phyloP scores from a whole-genome alignment of 1,140 invertebrate genomes.

The Patella vulgata region DNA sequence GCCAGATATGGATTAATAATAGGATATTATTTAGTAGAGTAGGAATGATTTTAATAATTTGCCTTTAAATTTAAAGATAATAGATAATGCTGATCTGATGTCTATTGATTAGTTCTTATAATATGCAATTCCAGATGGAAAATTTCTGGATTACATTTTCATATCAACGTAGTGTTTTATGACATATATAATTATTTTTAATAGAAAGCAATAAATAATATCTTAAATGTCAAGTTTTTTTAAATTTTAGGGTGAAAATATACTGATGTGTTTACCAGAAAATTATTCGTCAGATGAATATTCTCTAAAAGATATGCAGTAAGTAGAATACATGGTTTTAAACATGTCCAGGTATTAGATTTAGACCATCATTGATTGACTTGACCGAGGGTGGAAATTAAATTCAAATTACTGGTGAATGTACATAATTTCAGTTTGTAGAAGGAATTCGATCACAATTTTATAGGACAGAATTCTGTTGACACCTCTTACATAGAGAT shows the following conservation, averaged over 20 bases:
- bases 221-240: slow-evolving; percentile 14
- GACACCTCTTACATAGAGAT: no score
- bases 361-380: neutral
- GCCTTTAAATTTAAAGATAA: no score
- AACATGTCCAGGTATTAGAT: neutral
- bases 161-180: neutral
- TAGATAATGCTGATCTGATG: no score
- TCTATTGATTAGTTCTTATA: no score
- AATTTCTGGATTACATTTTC: neutral
- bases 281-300: slow-evolving; percentile 47
- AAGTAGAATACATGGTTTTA: slow-evolving; percentile 22
- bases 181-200: slow-evolving; percentile 1
- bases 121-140: neutral
- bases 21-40: no score
- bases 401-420: no score
- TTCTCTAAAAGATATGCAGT: slow-evolving; percentile 51
- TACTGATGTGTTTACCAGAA: slow-evolving; percentile 47
- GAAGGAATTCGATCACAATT: no score
- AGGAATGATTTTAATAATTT: no score
- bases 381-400: no score
- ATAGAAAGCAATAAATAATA: neutral
- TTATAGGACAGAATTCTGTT: no score
- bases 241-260: slow-evolving; percentile 51
- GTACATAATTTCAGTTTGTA: no score
- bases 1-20: no score